Percentiles rank a stretch among this genome's conserved stretches.
phyloP scores from a whole-genome alignment of 2,797 vertebrate genomes.

The Danio jaintianensis region DNA sequence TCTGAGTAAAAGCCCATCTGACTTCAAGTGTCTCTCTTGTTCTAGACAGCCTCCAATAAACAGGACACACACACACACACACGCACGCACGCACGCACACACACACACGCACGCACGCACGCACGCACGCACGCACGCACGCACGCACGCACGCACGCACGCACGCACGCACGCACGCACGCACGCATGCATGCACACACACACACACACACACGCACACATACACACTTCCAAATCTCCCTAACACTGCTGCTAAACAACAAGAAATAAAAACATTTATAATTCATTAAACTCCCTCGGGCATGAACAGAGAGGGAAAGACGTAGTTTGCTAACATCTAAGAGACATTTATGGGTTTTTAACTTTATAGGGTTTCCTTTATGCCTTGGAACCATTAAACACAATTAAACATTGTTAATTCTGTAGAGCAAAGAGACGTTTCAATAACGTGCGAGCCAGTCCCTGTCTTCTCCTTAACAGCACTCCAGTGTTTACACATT shows the following conservation, averaged over 20 bases:
- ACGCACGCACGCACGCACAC: not conserved
- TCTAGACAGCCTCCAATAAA: conserved; percentile 19
- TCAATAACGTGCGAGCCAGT: conserved; percentile 54
- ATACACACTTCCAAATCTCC: conserved; percentile 21
- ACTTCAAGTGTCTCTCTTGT: conserved; percentile 23
- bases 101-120: conserved; percentile 5
- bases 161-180: too few relatives aligned
- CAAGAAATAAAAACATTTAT: conserved; percentile 50
- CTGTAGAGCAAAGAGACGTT: conserved; percentile 54
- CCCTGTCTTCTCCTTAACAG: conserved; percentile 57
- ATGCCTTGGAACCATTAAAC: conserved; percentile 37
- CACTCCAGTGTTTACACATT: conserved; percentile 59
- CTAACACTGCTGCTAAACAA: conserved; percentile 13
- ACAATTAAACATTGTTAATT: conserved; percentile 53
- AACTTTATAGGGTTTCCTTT: conserved; percentile 34
- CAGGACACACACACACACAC: not conserved
- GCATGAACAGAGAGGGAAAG: conserved; percentile 25
- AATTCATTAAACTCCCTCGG: conserved; percentile 41
- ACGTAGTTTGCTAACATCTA: conserved; percentile 1
- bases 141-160: not conserved
- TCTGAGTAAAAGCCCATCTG: conserved; percentile 18
- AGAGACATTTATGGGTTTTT: conserved; percentile 38
- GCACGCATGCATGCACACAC: too few relatives aligned
- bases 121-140: not conserved
- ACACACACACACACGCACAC: conserved; percentile 5